Conservation (phyloP, 1,140 invertebrate species). For the Stegodyphus mimosarum region DNA sequence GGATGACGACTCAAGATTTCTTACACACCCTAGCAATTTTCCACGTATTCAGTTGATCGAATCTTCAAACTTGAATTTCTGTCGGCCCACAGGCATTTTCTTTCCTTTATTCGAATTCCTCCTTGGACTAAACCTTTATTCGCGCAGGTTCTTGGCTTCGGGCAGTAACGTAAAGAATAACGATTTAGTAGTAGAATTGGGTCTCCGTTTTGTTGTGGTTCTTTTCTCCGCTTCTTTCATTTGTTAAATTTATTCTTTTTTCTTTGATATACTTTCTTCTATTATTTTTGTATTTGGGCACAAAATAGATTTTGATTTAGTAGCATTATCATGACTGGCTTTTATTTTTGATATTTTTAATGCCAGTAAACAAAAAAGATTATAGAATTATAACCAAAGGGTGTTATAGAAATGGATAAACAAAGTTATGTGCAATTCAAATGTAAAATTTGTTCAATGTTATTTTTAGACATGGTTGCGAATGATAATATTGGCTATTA, state of each 20-base stretch:
- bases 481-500: too few relatives aligned
- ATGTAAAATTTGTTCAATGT: too few relatives aligned
- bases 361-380: too few relatives aligned
- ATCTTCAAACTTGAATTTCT: slow-evolving; percentile 51
- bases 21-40: not conserved
- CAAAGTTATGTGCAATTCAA: too few relatives aligned
- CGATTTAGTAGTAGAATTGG: slow-evolving; percentile 50
- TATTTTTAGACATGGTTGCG: too few relatives aligned
- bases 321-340: not conserved
- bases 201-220: slow-evolving; percentile 25
- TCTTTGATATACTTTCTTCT: slow-evolving; percentile 7
- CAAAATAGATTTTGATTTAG: slow-evolving; percentile 43
- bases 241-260: slow-evolving; percentile 25
- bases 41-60: slow-evolving; percentile 19
- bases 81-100: not conserved
- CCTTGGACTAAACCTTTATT: slow-evolving; percentile 32
- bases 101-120: not conserved
- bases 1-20: slow-evolving; percentile 41
- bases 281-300: slow-evolving; percentile 46
- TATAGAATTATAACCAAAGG: too few relatives aligned
- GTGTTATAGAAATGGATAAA: too few relatives aligned
- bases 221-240: slow-evolving; percentile 9
- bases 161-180: slow-evolving; percentile 53
- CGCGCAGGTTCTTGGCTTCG: slow-evolving; percentile 12
- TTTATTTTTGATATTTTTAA: too few relatives aligned